Evolutionary conservation across 2,888 invertebrate species (phyloP).

Genomic region (Habroteleia sp.): DNA sequence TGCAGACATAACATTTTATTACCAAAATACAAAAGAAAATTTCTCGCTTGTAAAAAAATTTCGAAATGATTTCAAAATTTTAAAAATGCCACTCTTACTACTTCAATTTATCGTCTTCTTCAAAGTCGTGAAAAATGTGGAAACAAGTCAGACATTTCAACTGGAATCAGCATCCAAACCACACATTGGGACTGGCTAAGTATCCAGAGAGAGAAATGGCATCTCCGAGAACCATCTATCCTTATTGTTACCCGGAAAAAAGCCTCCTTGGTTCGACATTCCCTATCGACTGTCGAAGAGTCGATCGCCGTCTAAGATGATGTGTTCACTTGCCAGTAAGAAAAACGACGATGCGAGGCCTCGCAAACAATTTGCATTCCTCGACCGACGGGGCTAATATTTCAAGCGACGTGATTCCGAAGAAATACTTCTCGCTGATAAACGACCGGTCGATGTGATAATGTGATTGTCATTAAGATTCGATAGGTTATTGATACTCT

Average conservation of each 20-base stretch:
- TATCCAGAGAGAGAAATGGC: conserved; percentile 52
- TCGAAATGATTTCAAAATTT: too few relatives aligned
- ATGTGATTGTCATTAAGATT: conserved; percentile 35
- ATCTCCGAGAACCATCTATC: conserved; percentile 70
- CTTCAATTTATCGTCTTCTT: too few relatives aligned
- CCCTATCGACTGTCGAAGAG: conserved; percentile 51
- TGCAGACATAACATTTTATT: too few relatives aligned
- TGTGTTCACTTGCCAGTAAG: conserved; percentile 65
- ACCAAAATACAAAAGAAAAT: too few relatives aligned
- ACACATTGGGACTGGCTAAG: conserved; percentile 29
- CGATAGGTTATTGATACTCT: conserved; percentile 16
- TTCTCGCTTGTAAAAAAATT: too few relatives aligned
- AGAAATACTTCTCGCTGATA: conserved; percentile 26
- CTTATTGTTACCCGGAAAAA: conserved; percentile 72
- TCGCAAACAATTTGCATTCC: conserved; percentile 59
- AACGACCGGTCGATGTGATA: conserved; percentile 37
- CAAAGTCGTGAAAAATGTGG: conserved; percentile 9
- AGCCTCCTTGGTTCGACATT: conserved; percentile 62
- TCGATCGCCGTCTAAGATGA: conserved; percentile 67
- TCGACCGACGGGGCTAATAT: conserved; percentile 42
- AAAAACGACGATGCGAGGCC: conserved; percentile 51
- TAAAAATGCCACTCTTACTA: too few relatives aligned
- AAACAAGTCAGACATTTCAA: conserved; percentile 23
- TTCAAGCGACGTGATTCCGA: conserved; percentile 31
- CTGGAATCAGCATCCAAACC: conserved; percentile 22